A percentile compares a stretch with the other conserved stretches of the same genome.
Evolutionary conservation across 2,113 vertebrate species (phyloP).

Genomic region (Calidris pugnax): DNA sequence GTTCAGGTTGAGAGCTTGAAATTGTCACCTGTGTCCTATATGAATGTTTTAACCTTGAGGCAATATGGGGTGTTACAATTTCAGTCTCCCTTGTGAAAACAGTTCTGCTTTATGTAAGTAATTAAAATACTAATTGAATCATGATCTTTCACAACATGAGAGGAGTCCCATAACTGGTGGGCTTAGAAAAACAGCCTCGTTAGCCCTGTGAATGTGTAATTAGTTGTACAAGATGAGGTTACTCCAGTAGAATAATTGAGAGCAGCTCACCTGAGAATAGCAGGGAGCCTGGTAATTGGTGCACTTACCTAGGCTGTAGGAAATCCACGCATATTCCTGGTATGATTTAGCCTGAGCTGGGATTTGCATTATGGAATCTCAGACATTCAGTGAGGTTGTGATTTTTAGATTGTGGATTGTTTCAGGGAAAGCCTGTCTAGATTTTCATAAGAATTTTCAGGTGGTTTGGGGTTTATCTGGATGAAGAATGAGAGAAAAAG

Average conservation of each 20-base stretch:
- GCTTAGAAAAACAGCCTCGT: conserved; percentile 15
- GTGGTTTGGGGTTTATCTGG: background rate
- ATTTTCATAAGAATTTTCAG: background rate
- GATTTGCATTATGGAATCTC: background rate
- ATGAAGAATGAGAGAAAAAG: background rate
- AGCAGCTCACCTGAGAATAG: conserved; percentile 39
- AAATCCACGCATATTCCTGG: background rate
- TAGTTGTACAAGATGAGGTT: conserved; percentile 28
- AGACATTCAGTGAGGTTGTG: background rate
- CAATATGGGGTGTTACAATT: background rate
- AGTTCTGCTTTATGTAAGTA: conserved; percentile 52
- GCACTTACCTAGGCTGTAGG: background rate
- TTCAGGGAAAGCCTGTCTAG: background rate
- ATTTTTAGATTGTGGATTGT: background rate
- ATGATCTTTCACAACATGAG: conserved; percentile 25
- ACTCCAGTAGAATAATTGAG: conserved; percentile 46
- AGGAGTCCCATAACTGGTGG: conserved; percentile 7
- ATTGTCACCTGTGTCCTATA: background rate
- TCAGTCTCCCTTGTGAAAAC: background rate
- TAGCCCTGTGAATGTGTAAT: conserved; percentile 37
- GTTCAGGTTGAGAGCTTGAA: background rate
- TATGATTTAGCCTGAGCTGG: background rate
- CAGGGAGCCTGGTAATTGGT: background rate
- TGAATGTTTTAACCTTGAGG: conserved; percentile 49
- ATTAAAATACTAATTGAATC: conserved; percentile 67